These are phyloP conservation scores for Hemibagrus wyckioides DNA, from an alignment of 2,113 vertebrate species.

Conservation along the genomic window DNA sequence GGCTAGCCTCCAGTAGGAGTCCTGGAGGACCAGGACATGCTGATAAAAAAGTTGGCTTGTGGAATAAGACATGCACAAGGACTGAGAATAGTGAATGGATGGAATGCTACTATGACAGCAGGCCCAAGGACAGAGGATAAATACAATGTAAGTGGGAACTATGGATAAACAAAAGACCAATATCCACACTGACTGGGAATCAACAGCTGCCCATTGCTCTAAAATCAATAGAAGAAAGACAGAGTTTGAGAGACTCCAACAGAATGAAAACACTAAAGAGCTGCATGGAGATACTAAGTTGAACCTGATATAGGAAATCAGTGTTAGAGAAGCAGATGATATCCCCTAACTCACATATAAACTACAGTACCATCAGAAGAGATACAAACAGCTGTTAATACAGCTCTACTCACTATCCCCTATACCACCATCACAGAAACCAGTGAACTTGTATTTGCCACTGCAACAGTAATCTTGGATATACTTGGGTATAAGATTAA, in stretches of 20 bases:
- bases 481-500: not conserved
- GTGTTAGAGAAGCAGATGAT: too few relatives aligned
- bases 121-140: too few relatives aligned
- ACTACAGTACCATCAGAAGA: too few relatives aligned
- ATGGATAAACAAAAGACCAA: not conserved
- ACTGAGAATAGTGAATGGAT: not conserved
- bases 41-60: not conserved
- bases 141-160: not conserved
- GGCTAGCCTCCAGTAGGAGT: too few relatives aligned
- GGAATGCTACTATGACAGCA: not conserved
- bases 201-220: not conserved
- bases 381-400: too few relatives aligned
- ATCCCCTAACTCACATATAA: too few relatives aligned
- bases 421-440: not conserved
- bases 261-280: not conserved
- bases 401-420: not conserved
- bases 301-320: too few relatives aligned
- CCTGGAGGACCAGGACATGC: too few relatives aligned
- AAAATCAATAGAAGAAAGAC: not conserved
- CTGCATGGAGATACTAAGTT: not conserved
- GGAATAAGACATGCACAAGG: not conserved
- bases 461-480: not conserved
- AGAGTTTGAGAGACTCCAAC: too few relatives aligned
- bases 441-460: not conserved
- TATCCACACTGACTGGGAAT: not conserved